Conservation (phyloP, 2,113 vertebrate genomes). For the Dunckerocampus dactyliophorus region DNA sequence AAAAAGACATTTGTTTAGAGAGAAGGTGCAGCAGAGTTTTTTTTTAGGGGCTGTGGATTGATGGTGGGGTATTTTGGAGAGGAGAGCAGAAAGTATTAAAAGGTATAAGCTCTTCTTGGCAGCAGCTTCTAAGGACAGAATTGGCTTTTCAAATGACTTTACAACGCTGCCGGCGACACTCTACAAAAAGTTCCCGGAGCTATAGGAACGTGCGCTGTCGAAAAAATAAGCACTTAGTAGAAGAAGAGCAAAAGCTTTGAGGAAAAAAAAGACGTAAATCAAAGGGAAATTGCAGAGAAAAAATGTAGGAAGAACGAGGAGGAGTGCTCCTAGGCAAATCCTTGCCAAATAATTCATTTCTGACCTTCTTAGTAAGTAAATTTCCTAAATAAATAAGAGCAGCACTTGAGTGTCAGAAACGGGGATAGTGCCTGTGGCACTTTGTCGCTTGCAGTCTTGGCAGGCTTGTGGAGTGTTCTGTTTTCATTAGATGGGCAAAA, state of each 20-base stretch:
- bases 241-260: constrained; percentile 57
- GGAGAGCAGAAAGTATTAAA: constrained; percentile 62
- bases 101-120: constrained; percentile 69
- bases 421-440: constrained; percentile 67
- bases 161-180: constrained; percentile 64
- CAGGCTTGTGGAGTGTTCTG: constrained; percentile 51
- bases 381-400: constrained; percentile 80
- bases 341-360: constrained; percentile 78
- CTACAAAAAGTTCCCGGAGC: constrained; percentile 67
- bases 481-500: constrained; percentile 72
- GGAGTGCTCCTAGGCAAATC: constrained; percentile 71
- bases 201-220: constrained; percentile 61
- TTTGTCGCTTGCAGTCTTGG: constrained; percentile 70
- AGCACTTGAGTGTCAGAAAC: constrained; percentile 73
- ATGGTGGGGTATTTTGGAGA: constrained; percentile 37
- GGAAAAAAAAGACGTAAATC: constrained; percentile 57
- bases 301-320: constrained; percentile 61
- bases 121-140: constrained; percentile 61
- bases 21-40: constrained; percentile 27
- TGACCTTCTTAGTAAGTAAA: constrained; percentile 79
- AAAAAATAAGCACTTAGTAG: constrained; percentile 65
- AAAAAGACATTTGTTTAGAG: constrained; percentile 25
- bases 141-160: constrained; percentile 69
- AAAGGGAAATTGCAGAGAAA: constrained; percentile 68
- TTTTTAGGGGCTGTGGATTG: constrained; percentile 22